Evolutionary conservation across 1,140 invertebrate genomes (phyloP).

Genomic region (Dinoponera quadriceps): DNA sequence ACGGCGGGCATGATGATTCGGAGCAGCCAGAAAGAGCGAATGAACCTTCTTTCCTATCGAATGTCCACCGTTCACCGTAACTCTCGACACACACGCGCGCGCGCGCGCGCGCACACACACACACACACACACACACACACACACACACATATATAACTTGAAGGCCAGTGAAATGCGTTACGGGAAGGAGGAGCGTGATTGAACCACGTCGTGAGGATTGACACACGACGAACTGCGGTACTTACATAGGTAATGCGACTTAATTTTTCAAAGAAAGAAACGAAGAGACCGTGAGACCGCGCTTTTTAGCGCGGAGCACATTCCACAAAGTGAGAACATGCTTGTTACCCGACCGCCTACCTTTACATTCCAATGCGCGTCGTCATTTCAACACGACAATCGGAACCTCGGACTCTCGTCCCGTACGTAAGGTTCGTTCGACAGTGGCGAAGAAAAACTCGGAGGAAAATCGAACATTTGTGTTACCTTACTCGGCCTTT

Average conservation of each 20-base stretch:
- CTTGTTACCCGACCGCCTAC: slow-evolving; percentile 73
- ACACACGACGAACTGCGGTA: slow-evolving; percentile 71
- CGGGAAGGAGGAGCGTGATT: slow-evolving; percentile 53
- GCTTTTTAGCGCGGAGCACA: slow-evolving; percentile 72
- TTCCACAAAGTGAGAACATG: slow-evolving; percentile 67
- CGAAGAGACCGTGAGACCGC: slow-evolving; percentile 65
- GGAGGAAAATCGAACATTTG: slow-evolving; percentile 22
- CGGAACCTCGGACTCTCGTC: slow-evolving; percentile 36
- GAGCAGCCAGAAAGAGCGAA: slow-evolving; percentile 55
- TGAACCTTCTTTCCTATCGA: slow-evolving; percentile 72
- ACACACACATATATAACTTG: too few species aligned
- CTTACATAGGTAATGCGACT: slow-evolving; percentile 77
- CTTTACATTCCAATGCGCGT: slow-evolving; percentile 76
- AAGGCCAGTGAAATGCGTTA: slow-evolving; percentile 75
- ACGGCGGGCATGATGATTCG: slow-evolving; percentile 57
- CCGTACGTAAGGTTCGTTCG: slow-evolving; percentile 1
- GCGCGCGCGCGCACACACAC: neutral
- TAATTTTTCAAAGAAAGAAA: slow-evolving; percentile 65
- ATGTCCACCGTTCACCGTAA: slow-evolving; percentile 69
- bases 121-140: neutral
- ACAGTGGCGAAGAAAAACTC: slow-evolving; percentile 65
- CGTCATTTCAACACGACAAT: slow-evolving; percentile 51
- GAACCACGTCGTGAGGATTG: slow-evolving; percentile 58
- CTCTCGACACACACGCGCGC: slow-evolving; percentile 41
- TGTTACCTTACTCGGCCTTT: neutral